Base-by-base conservation (phyloP, 2,113 vertebrate species). In the Plotosus lineatus region DNA sequence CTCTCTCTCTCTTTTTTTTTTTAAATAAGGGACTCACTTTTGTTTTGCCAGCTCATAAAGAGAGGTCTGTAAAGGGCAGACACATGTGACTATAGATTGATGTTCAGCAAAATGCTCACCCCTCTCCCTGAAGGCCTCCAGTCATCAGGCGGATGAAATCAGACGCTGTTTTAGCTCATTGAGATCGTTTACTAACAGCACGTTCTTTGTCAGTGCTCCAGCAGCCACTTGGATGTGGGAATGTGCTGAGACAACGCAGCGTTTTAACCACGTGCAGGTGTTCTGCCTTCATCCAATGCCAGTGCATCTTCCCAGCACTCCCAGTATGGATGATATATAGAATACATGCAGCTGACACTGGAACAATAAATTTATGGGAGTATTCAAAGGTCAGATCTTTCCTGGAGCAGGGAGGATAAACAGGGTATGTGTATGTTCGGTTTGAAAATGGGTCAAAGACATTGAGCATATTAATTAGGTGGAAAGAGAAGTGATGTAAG, bases 51-150 rank as follows among this genome's bases (percentile, higher is more conserved):
- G 63, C 66, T 80, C 46, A 85, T 83, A 78, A 83, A 83, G 81
- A 74, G 36, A 82, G 61, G 78, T 56, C 78, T 83, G 80, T 85
- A 72, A 72, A 76, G 42, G 42, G 55, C 4, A 68, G 74, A 80
- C 73, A 66, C 77, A 74, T 71, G 77, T 80, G 77, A 69, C 80
- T 71, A 80, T 61, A 77, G 78, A 85, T 80, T 74, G 81, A 83
- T 82, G 82, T 77, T 80, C 72, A 72, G 81, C 11, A 40, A 71
- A 77, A 56, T 21, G 78, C 79, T 74, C 38, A 31, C 55, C 79
- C 44, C 9, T 65, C 66, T 51, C n/a, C 73, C 77, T 73, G 58
- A 83, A 85, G 72, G 77, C 65, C n/a, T 51, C 81, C 19, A 58
- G 65, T 85, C 78, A 83, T 82, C 58, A 73, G 73, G 19, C 61